phyloP scores from a whole-genome alignment of 2,888 invertebrate species.

The Lasioglossum pauxillum region DNA sequence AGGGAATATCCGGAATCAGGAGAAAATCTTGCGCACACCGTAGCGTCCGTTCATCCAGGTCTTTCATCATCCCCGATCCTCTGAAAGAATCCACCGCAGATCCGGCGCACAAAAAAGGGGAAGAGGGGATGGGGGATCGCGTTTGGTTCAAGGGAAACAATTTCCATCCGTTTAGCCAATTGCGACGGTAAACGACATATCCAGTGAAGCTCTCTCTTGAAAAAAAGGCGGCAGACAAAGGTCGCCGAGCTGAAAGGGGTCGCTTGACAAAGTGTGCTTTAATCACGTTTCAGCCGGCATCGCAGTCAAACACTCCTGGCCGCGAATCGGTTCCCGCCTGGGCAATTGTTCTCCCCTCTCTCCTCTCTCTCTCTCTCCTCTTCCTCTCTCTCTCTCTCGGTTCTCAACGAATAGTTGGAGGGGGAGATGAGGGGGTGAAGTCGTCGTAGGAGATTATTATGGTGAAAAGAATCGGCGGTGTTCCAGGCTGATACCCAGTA shows the following conservation, averaged over 20 bases:
- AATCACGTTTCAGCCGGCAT: constrained; percentile 7
- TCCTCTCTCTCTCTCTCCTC: background rate
- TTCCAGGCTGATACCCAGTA: constrained; percentile 75
- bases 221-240: background rate
- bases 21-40: background rate
- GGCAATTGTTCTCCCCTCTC: background rate
- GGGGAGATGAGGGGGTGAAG: background rate
- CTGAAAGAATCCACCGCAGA: background rate
- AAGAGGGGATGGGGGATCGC: background rate
- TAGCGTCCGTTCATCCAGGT: background rate
- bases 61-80: background rate
- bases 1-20: background rate
- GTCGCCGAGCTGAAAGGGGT: constrained; percentile 5
- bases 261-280: background rate
- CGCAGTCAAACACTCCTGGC: background rate
- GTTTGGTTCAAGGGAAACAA: background rate
- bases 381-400: background rate
- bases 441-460: background rate
- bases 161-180: background rate
- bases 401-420: background rate
- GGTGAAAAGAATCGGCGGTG: constrained; percentile 10
- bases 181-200: background rate
- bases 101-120: background rate
- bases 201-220: background rate
- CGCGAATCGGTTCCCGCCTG: constrained; percentile 6